Conservation (phyloP, 2,797 vertebrate species). For the Onychomys torridus region DNA sequence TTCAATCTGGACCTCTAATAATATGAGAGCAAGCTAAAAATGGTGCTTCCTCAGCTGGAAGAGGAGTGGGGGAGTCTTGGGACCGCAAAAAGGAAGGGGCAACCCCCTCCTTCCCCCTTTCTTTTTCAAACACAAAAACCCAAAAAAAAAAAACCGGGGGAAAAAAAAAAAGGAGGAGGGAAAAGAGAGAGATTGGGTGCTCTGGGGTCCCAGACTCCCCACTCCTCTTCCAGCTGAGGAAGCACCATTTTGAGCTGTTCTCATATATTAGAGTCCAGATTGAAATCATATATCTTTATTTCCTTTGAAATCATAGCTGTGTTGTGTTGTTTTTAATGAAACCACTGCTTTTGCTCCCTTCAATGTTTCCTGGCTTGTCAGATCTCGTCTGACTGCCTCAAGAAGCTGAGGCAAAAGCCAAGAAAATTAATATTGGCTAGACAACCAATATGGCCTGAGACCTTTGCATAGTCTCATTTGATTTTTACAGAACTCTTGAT, state of each 20-base stretch:
- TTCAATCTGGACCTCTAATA: background rate
- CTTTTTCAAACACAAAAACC: too few species aligned
- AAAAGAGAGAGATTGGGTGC: too few species aligned
- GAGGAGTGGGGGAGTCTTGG: fast-evolving
- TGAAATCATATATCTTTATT: constrained; percentile 18
- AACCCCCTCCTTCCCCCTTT: too few species aligned
- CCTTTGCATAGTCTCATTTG: constrained; percentile 1
- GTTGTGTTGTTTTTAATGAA: background rate
- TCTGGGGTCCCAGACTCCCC: too few species aligned
- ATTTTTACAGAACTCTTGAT: constrained; percentile 22
- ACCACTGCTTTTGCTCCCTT: background rate
- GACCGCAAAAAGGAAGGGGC: too few species aligned
- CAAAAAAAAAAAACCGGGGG: too few species aligned
- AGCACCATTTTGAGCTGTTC: background rate
- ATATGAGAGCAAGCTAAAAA: background rate
- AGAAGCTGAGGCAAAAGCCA: constrained; percentile 23
- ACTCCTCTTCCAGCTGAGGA: background rate
- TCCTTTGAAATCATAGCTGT: background rate
- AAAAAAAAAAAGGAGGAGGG: too few species aligned
- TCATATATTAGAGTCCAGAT: background rate
- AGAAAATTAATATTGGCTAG: constrained; percentile 4
- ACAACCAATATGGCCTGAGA: background rate
- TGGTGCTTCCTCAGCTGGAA: background rate
- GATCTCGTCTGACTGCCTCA: background rate
- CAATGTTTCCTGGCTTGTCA: background rate